Evolutionary conservation across 2,888 invertebrate genomes (phyloP).

Genomic region (Lasioglossum marginatum): DNA sequence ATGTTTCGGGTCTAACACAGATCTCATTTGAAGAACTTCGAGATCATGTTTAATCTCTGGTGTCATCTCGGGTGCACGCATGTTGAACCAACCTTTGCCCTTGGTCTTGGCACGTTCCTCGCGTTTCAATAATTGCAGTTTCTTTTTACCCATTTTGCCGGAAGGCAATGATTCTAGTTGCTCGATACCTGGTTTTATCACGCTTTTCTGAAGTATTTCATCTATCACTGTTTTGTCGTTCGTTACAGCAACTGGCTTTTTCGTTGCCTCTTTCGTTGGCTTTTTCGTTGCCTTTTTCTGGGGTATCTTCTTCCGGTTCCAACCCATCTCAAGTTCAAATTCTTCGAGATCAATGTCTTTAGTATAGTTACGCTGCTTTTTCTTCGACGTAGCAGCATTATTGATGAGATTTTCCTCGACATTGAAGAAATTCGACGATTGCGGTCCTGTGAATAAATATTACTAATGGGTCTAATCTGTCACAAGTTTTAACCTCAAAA

Average conservation of each 20-base stretch:
- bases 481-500: constrained; percentile 39
- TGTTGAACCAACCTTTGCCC: constrained; percentile 95
- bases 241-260: constrained; percentile 79
- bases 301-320: constrained; percentile 47
- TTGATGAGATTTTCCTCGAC: constrained; percentile 13
- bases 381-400: constrained; percentile 30
- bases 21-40: constrained; percentile 96
- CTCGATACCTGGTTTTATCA: constrained; percentile 89
- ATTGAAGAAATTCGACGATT: constrained; percentile 10
- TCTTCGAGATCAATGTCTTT: constrained; percentile 80
- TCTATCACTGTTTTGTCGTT: constrained; percentile 84
- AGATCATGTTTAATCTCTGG: constrained; percentile 95
- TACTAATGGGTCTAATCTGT: not conserved
- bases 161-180: constrained; percentile 87
- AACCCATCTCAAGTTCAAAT: constrained; percentile 82
- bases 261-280: constrained; percentile 58
- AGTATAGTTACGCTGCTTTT: constrained; percentile 18
- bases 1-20: constrained; percentile 95
- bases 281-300: not conserved
- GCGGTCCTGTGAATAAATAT: not conserved
- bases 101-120: constrained; percentile 92
- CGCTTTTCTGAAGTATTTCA: constrained; percentile 88
- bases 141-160: constrained; percentile 87
- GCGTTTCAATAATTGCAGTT: constrained; percentile 87
- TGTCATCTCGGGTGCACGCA: constrained; percentile 95